phyloP scores from a whole-genome alignment of 2,797 vertebrate species.

The Semotilus atromaculatus region DNA sequence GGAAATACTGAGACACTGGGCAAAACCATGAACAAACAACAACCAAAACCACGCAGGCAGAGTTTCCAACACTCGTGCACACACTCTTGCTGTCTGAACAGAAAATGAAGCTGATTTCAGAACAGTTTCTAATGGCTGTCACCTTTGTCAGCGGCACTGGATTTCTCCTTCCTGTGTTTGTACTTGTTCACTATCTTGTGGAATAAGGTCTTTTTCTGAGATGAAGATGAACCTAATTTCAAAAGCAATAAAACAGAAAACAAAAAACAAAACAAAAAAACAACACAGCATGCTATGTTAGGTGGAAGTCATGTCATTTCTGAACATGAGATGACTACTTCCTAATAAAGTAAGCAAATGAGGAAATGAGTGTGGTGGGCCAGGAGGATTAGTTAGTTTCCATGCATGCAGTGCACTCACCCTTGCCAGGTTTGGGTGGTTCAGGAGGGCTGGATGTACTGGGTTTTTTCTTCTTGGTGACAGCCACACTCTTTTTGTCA shows the following conservation, averaged over 20 bases:
- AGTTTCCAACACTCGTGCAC: conserved; percentile 32
- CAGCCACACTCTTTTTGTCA: conserved; percentile 90
- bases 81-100: background rate
- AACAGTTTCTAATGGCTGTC: conserved; percentile 61
- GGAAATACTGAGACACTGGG: conserved; percentile 11
- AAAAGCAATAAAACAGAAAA: conserved; percentile 64
- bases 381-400: conserved; percentile 43
- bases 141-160: conserved; percentile 90
- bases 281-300: conserved; percentile 71
- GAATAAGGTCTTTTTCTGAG: conserved; percentile 95
- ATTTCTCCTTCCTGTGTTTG: conserved; percentile 94
- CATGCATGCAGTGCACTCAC: conserved; percentile 70
- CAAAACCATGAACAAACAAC: conserved; percentile 40
- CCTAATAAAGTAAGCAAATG: conserved; percentile 60
- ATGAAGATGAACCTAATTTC: conserved; percentile 92
- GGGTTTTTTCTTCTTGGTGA: conserved; percentile 90
- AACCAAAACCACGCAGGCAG: background rate
- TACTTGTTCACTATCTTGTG: conserved; percentile 97
- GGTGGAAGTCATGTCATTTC: conserved; percentile 67
- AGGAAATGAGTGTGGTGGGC: conserved; percentile 55
- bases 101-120: conserved; percentile 23
- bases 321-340: conserved; percentile 57
- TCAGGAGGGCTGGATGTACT: conserved; percentile 77
- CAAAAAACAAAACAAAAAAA: conserved; percentile 52
- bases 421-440: conserved; percentile 85